Base-by-base conservation (phyloP, 1,140 invertebrate genomes). In the Aphelenchoides fujianensis region DNA sequence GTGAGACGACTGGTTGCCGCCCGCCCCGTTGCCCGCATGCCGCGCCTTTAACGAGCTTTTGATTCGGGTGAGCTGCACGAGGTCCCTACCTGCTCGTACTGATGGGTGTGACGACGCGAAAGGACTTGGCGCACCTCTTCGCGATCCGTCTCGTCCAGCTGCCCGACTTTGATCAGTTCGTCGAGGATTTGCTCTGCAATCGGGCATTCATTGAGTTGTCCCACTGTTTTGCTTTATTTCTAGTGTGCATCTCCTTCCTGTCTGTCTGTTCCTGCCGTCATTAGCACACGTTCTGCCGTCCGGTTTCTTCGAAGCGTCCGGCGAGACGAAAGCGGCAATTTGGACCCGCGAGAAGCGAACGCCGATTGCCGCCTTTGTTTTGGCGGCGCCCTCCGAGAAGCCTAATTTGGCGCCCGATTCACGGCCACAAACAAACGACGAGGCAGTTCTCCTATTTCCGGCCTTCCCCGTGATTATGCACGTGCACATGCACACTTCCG, bases 91-190 rank as follows among this genome's bases (percentile, higher is more conserved):
- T 84, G 83, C 68, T 96, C 93, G 84, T 95, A 92, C 79, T 95
- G 94, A 89, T 98, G 96, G 48, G 93, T 89, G 88, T 98, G 96
- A 57, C 92, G 89, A 73, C 92, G 90, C 72, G 96, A 86, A 30
- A 98, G 88, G 3, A 92, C 90, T 82, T 97, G 94, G 81, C 90
- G 90, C 2, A 92, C 89, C 85, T 90, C 91, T 54, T 94, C 93
- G 79, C 90, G 89, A 54, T 90, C 88, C 27, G 91, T 90, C 31
- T 89, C 86, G 28, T 90, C 88, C 57, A 98, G 85, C 37, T 89
- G 88, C 54, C 90, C 91, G 71, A 90, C 88, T 77, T 90, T 90
- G 57, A 95, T 89, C 90, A 97, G 91, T 82, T 92, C 92, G 82
- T 97, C 94, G 74, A 97, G 87, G 9, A 95, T 89, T 61, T 93